Evolutionary conservation across 2,113 vertebrate genomes (phyloP).

Genomic region (Ailuropoda melanoleuca): DNA sequence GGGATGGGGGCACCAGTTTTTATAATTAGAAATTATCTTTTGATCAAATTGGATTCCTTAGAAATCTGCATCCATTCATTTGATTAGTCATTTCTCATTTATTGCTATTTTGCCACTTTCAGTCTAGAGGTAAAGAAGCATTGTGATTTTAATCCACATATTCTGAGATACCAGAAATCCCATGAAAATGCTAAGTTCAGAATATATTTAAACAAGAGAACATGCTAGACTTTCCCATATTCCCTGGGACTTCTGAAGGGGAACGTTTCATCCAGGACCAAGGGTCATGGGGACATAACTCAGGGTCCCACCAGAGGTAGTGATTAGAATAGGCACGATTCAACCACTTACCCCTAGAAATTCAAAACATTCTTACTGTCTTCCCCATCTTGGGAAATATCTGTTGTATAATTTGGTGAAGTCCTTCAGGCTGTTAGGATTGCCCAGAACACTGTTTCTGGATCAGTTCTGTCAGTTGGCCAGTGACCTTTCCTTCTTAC

Average conservation of each 20-base stretch:
- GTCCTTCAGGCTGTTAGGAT: background rate
- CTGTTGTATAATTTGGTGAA: accelerated
- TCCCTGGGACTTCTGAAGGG: background rate
- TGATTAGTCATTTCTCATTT: background rate
- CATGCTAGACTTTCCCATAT: no score
- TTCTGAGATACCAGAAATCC: no score
- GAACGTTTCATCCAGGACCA: background rate
- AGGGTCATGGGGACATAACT: accelerated
- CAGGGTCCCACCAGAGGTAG: background rate
- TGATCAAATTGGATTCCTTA: background rate
- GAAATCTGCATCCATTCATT: background rate
- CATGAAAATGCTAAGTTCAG: no score
- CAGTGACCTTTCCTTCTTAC: background rate
- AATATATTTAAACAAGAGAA: no score
- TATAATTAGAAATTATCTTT: background rate
- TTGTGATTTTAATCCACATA: no score
- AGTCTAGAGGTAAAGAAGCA: background rate
- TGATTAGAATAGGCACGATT: background rate
- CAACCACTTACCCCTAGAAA: accelerated
- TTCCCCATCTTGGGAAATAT: accelerated
- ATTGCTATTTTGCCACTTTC: background rate
- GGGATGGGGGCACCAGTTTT: background rate
- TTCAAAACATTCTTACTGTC: background rate
- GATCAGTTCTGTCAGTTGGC: accelerated
- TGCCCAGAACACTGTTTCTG: background rate